Base-by-base conservation (phyloP, 2,888 invertebrate species). In the Macrosoma leucophasiata region DNA sequence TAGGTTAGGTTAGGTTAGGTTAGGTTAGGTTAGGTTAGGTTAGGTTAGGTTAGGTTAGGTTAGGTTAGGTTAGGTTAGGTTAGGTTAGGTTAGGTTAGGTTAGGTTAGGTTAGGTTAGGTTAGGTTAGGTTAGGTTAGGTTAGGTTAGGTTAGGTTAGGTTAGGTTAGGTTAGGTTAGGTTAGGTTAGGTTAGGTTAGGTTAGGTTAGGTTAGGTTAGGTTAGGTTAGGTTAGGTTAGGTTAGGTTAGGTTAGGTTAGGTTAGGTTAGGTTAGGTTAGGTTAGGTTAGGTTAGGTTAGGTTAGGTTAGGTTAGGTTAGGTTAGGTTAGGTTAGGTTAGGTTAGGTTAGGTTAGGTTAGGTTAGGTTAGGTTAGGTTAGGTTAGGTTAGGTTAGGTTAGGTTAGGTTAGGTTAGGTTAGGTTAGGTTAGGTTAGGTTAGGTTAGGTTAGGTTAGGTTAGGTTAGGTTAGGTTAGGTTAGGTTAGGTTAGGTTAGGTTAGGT, bases 241-340 rank as follows among this genome's bases (percentile, higher is more conserved):
- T 34, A 18, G 19, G 28, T 24, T 39, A 32, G 40, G 31, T 36
- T 31, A 30, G 22, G 37, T 28, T 33, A 28, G 35, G 33, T 41
- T 36, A 41, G 34, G 36, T 41, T 36, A 36, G 36, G 37, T 43
- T 43, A 39, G 39, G 43, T 43, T 43, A 39, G 43, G 43, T 43
- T 43, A 37, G 43, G 43, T 46, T 46, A 43, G 43, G 46, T 46
- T 39, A 39, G 43, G 43, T 43, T 41, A 39, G 41, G 43, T 43
- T 43, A 41, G 43, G 43, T 43, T 43, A 40, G 43, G 43, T 43
- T 43, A 37, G 43, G 43, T 43, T 43, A 37, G 39, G 43, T 43
- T 43, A 43, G 39, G 39, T 43, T 39, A 37, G 39, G 43, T 43
- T 39, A 36, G 39, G 44, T 39, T 43, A 39, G 43, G 39, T 43